A percentile compares a stretch with the other conserved stretches of the same genome.
phyloP scores from a whole-genome alignment of 2,888 invertebrate species.

The Xylocampa areola region DNA sequence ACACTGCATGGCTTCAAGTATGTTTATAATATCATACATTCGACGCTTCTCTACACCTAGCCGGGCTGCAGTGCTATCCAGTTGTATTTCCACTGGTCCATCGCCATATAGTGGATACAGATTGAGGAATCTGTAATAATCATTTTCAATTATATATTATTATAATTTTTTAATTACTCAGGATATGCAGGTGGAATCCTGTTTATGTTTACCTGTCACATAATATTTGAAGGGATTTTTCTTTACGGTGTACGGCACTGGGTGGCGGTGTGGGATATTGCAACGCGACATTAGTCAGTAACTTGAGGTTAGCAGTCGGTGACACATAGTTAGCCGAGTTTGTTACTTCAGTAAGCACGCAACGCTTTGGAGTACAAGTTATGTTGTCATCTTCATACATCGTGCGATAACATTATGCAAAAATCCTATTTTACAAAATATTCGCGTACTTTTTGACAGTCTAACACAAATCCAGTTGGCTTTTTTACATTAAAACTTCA shows the following conservation, averaged over 20 bases:
- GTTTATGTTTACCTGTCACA: constrained; percentile 88
- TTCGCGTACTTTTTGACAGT: constrained; percentile 86
- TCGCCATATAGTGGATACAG: constrained; percentile 88
- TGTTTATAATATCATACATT: constrained; percentile 93
- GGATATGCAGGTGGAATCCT: neutral
- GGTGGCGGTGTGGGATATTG: constrained; percentile 88
- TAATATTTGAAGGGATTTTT: constrained; percentile 90
- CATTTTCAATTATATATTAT: constrained; percentile 16
- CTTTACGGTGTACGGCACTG: constrained; percentile 87
- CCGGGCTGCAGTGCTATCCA: constrained; percentile 91
- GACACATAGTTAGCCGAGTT: constrained; percentile 89
- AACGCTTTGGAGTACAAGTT: constrained; percentile 87
- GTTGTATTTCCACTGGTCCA: constrained; percentile 89
- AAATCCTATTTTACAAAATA: constrained; percentile 77
- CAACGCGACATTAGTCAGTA: constrained; percentile 91
- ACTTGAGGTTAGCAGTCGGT: constrained; percentile 92
- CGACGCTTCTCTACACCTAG: constrained; percentile 92
- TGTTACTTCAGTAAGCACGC: constrained; percentile 88
- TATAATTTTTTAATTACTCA: constrained; percentile 1
- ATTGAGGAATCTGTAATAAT: constrained; percentile 86
- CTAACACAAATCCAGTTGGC: constrained; percentile 78
- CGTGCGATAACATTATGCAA: constrained; percentile 86
- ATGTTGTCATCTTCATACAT: constrained; percentile 89
- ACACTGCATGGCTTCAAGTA: constrained; percentile 92
- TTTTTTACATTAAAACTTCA: constrained; percentile 58